A percentile compares a stretch with the other conserved stretches of the same genome.
phyloP scores from a whole-genome alignment of 2,113 vertebrate genomes.

The Polypterus senegalus region DNA sequence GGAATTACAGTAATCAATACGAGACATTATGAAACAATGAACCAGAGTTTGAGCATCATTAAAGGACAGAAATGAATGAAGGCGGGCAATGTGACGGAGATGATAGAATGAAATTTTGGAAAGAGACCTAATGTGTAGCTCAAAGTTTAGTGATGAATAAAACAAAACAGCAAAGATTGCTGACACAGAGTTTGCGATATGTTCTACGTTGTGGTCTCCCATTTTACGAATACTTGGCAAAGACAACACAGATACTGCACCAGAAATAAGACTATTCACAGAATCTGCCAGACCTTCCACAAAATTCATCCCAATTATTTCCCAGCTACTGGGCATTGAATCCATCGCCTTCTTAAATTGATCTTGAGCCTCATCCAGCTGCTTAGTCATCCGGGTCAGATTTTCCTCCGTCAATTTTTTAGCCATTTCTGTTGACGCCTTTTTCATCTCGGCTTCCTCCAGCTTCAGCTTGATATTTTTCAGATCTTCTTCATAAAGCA shows the following conservation, averaged over 20 bases:
- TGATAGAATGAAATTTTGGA: too few species aligned
- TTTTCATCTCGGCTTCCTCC: not conserved
- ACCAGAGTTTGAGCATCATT: too few species aligned
- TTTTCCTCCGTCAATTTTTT: not conserved
- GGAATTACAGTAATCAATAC: too few species aligned
- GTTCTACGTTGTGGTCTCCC: too few species aligned
- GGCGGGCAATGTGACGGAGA: too few species aligned
- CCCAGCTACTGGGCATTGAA: slow-evolving; percentile 1
- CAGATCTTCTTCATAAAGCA: slow-evolving; percentile 10
- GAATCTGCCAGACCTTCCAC: not conserved
- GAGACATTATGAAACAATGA: too few species aligned
- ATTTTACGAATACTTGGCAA: not conserved
- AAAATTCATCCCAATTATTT: not conserved
- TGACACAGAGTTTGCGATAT: too few species aligned
- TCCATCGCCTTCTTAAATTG: not conserved
- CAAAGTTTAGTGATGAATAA: too few species aligned
- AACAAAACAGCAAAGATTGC: too few species aligned
- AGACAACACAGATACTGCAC: not conserved
- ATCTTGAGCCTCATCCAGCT: slow-evolving; percentile 8
- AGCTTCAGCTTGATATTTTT: slow-evolving; percentile 1
- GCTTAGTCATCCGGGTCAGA: not conserved
- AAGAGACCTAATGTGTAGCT: too few species aligned
- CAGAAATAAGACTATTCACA: not conserved
- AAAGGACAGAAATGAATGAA: too few species aligned
- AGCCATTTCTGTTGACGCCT: not conserved